phyloP scores from a whole-genome alignment of 2,113 vertebrate species.

The Hyaena hyaena region DNA sequence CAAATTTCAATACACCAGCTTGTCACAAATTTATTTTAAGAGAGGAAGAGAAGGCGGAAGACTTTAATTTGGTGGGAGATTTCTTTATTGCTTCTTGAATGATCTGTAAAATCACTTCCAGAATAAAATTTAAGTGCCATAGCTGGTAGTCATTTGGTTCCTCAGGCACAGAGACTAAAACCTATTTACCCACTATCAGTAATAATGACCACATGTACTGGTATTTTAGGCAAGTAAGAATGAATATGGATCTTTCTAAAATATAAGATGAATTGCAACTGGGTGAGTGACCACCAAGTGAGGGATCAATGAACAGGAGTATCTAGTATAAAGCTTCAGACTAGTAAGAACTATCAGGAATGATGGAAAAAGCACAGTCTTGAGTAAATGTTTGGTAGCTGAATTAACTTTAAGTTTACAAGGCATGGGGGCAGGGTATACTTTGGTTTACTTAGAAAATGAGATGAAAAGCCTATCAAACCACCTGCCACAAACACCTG shows the following conservation, averaged over 20 bases:
- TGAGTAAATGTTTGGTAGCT: background rate
- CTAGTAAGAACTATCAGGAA: background rate
- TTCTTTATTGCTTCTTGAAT: conserved; percentile 49
- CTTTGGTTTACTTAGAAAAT: conserved; percentile 26
- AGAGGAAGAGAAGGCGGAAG: background rate
- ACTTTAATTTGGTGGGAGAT: background rate
- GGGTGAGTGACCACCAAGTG: background rate
- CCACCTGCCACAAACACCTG: conserved; percentile 16
- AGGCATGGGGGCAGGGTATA: background rate
- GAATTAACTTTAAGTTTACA: conserved; percentile 6
- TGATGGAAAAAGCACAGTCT: background rate
- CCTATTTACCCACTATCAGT: background rate
- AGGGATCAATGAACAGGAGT: background rate
- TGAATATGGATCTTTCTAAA: conserved; percentile 33
- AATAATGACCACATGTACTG: background rate
- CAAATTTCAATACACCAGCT: background rate
- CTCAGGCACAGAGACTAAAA: background rate
- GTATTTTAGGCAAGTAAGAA: background rate
- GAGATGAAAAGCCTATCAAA: conserved; percentile 6
- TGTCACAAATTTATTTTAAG: conserved; percentile 7
- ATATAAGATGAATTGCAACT: conserved; percentile 24
- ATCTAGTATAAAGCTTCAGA: conserved; percentile 12
- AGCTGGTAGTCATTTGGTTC: background rate
- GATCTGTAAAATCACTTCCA: conserved; percentile 31
- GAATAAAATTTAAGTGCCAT: background rate